These are phyloP conservation scores for Neoascia interrupta DNA, from an alignment of 2,888 invertebrate genomes.

Conservation along the genomic window DNA sequence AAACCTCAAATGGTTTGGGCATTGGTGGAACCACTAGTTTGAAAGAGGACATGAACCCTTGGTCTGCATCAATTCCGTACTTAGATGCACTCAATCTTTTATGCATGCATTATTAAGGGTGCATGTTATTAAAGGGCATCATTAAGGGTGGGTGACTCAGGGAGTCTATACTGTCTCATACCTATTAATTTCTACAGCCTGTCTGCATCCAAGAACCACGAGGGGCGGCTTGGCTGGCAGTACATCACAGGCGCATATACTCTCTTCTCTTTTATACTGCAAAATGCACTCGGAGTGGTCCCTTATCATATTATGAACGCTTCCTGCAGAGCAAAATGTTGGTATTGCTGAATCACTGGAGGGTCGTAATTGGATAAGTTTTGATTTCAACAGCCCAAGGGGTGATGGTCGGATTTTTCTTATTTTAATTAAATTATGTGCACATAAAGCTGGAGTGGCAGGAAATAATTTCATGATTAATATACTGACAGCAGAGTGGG, in stretches of 20 bases:
- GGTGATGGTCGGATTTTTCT: neutral
- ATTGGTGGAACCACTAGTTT: conserved; percentile 38
- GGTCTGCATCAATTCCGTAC: conserved; percentile 35
- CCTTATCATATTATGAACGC: conserved; percentile 41
- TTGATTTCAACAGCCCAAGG: conserved; percentile 31
- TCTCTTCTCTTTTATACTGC: neutral
- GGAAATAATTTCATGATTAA: conserved; percentile 43
- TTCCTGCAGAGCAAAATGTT: conserved; percentile 41
- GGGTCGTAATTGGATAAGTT: conserved; percentile 51
- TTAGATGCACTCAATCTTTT: conserved; percentile 5
- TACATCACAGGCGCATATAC: neutral
- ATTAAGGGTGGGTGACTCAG: neutral
- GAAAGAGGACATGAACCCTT: conserved; percentile 34
- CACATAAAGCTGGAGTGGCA: conserved; percentile 3
- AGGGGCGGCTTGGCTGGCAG: conserved; percentile 1
- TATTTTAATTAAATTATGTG: conserved; percentile 52
- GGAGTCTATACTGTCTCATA: no score
- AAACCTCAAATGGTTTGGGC: no score
- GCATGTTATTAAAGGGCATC: neutral
- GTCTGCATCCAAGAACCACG: no score
- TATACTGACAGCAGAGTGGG: neutral
- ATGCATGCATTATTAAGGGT: conserved; percentile 35
- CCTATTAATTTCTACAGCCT: no score
- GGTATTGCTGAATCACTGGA: conserved; percentile 14
- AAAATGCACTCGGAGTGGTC: conserved; percentile 19